phyloP scores from a whole-genome alignment of 2,888 invertebrate genomes.

The Caenorhabditis sinica region DNA sequence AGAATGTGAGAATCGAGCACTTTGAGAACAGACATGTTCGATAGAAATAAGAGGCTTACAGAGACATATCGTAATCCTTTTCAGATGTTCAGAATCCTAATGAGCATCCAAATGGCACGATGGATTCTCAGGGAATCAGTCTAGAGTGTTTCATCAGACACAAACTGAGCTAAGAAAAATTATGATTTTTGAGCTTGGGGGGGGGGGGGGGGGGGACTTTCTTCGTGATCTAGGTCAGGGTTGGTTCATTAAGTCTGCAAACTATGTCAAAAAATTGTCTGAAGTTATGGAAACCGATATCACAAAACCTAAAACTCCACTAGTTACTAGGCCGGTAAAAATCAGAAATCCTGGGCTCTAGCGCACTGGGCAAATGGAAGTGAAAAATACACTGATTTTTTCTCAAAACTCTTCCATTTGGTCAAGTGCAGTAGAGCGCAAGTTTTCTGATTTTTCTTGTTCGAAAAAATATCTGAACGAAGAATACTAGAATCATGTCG shows the following conservation, averaged over 20 bases:
- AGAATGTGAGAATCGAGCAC: neutral
- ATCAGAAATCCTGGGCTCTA: too few species aligned
- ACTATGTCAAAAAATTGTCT: neutral
- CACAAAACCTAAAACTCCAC: too few species aligned
- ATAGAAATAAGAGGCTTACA: neutral
- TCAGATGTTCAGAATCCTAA: conserved; percentile 2
- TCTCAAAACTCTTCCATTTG: too few species aligned
- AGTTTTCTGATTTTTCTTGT: too few species aligned
- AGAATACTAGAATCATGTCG: too few species aligned
- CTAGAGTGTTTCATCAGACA: neutral
- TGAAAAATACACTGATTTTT: too few species aligned
- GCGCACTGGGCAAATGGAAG: too few species aligned
- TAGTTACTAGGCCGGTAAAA: too few species aligned
- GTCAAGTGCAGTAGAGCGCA: too few species aligned
- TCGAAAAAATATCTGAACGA: too few species aligned
- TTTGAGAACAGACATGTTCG: conserved; percentile 2
- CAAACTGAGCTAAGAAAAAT: too few species aligned
- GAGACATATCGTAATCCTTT: neutral
- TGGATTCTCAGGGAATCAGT: neutral
- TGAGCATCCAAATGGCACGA: neutral
- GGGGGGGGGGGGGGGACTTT: neutral
- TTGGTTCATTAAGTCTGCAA: too few species aligned
- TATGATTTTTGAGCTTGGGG: neutral
- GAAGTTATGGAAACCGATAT: neutral
- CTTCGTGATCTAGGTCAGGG: neutral